Conservation (phyloP, 1,140 invertebrate genomes). For the Bombus vancouverensis region DNA sequence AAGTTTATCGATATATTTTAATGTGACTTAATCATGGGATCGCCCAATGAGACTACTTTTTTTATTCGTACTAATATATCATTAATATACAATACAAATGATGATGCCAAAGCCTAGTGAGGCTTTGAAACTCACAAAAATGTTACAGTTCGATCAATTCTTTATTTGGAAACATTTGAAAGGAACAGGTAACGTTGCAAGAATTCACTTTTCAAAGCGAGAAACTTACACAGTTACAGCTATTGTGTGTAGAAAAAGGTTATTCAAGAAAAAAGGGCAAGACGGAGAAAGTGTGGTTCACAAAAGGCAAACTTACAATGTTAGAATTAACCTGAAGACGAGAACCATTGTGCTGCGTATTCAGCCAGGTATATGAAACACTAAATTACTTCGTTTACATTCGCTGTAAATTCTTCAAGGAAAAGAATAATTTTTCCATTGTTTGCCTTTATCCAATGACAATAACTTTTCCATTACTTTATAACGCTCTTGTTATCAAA, state of each 20-base stretch:
- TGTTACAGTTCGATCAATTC: not conserved
- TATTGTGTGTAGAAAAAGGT: not conserved
- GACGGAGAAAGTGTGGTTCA: not conserved
- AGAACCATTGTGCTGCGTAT: not conserved
- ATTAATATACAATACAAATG: not conserved
- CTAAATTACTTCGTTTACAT: not conserved
- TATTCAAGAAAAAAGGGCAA: not conserved
- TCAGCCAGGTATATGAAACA: not conserved
- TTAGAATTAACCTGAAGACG: not conserved
- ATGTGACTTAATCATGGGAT: not conserved
- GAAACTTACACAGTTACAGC: not conserved
- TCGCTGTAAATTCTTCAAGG: not conserved
- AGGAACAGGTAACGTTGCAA: not conserved
- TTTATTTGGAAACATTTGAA: not conserved
- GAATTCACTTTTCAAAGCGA: not conserved
- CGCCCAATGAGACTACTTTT: not conserved
- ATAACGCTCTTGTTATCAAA: not conserved
- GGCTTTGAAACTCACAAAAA: not conserved
- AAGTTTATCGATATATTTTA: not conserved
- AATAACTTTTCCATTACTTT: conserved; percentile 7
- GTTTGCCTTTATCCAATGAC: too few relatives aligned
- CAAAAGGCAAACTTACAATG: not conserved
- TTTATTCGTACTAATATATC: not conserved
- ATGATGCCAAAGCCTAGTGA: not conserved
- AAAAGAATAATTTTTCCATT: not conserved